Base-by-base conservation (phyloP, 1,140 invertebrate genomes). In the Planococcus citri region DNA sequence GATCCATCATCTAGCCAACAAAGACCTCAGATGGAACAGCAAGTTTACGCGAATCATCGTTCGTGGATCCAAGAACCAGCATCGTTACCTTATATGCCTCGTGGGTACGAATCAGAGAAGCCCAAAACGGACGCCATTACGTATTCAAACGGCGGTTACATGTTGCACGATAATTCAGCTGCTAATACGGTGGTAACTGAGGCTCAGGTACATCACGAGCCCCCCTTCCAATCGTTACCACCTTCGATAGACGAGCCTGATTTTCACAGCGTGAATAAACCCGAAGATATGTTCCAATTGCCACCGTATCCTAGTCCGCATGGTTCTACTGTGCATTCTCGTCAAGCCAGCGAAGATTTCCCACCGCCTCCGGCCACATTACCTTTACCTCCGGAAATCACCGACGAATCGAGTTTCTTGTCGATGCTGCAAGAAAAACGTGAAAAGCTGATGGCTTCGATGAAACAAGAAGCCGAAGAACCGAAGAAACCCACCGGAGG, bases 331-430 rank as follows among this genome's bases (percentile, higher is more conserved):
- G 83, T 86, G 41, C 90, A 93, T 76, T 92, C 90, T 0, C 82
- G 90, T 70, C 90, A 94, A 78, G 83, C 88, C 0, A 92, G 90
- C 78, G 90, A 92, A 79, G 91, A 94, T 73, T 94, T 94, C 74
- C 91, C 90, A 37, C 90, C 90, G 21, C 91, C 91, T 29, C 91
- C 91, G 1, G 86, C 90, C 0, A 29, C 69, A 4, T 10, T 72
- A 75, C 77, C 70, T 76, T 84, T 17, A 85, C 81, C 29, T 10
- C 14, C 57, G 10, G 69, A 72, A 21, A 57, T 58, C 22, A 24
- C 51, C 20, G 68, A 70, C 20, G 71, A 69, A 17, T 29, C 41
- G 27, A 68, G 69, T 61, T 41, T 9, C 33, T 25, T 68, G 51
- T 0, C 69, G 3, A 20, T 37, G 12, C 37, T 60, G 51, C 37